Base-by-base conservation (phyloP, 2,113 vertebrate species). In the Orientallactaga bullata region DNA sequence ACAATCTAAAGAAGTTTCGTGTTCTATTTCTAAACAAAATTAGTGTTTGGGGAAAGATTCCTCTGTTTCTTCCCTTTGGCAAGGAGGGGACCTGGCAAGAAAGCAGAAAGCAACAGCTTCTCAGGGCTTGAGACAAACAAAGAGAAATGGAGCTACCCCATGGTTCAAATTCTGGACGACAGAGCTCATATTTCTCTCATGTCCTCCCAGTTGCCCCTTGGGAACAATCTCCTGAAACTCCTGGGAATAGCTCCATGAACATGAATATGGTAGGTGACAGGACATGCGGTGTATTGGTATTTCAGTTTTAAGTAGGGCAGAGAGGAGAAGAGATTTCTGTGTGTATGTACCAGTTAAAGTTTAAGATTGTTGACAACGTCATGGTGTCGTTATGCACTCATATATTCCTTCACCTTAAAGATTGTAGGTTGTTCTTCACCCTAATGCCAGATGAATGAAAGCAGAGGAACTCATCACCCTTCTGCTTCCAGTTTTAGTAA, bases 401-500 rank as follows among this genome's bases (percentile, higher is more conserved):
- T 11, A 23, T 78, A 37, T 28, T 63, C 60, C 26, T 86, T 13
- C 4, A 7, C 24, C 16, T n/a, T 58, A 18, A 74, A 78, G 30
- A 42, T 7, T 30, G 8, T 1, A 77, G 7, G 12, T 42, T 68
- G 66, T 82, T 5, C 42, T 83, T n/a, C 42, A 51, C 15, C n/a
- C 23, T 68, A 24, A 69, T 6, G 72, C 37, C 10, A 61, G 68
- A 20, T 32, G 13, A 68, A n/a, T 21, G 2, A 58, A 55, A 66
- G 37, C 7, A 24, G 17, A 82, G 3, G 4, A 85, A 72, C 39
- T 72, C 26, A 30, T 94, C 32, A 58, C 6, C 79, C 16, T 39
- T 55, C 35, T 26, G 20, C 13, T 76, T 88, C 35, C 66, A 63
- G 42, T 42, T 80, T 86, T 80, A 92, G 82, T 61, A 85, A 95